Base-by-base conservation (phyloP, 2,888 invertebrate genomes). In the Oscheius sp. region DNA sequence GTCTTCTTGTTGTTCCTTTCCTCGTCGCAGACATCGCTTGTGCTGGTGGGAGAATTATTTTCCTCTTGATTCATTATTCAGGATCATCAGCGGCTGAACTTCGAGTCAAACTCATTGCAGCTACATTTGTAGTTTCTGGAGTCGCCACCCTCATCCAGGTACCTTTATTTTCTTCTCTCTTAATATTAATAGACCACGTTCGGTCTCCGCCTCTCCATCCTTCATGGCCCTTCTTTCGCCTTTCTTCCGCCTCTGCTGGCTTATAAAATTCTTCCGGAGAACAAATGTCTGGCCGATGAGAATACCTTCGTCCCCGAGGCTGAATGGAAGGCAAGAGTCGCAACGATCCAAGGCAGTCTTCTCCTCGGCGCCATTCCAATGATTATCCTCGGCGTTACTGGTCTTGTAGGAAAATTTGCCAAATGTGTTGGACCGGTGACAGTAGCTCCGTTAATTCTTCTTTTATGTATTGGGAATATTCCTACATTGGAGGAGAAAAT, bases 151-250 rank as follows among this genome's bases (percentile, higher is more conserved):
- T 82, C n/a, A 56, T 82, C 2, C 82, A 82, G 67, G 80, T 47
- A 20, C 78, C 8, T 5, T 20, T 4, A 17, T 5, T 22, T 24
- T n/a, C 22, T 12, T 5, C 6, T 20, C 12, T 4, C 6, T 5
- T 12, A 3, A 3, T 17, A 3, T 1, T 2, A 30, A n/a, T n/a
- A 54, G 36, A 59, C 44, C n/a, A 41, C 45, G 4, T 5, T 59
- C 59, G 44, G 44, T 38, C 28, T 59, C 17, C 41, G 59, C 14
- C 69, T 83, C 36, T 82, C 82, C 0, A 75, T 83, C 17, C 74
- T 83, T 1, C 84, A 84, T 63, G 84, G 84, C 5, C 82, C 84
- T 8, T 78, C 82, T n/a, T 84, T 81, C 57, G 83, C 84, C 4
- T 84, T 85, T 56, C 67, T 84, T 24, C 84, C 84, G 3, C 80